Evolutionary conservation across 2,797 vertebrate species (phyloP), one percentile per base, ranked within the genome.

Genomic region (Masticophis lateralis): DNA sequence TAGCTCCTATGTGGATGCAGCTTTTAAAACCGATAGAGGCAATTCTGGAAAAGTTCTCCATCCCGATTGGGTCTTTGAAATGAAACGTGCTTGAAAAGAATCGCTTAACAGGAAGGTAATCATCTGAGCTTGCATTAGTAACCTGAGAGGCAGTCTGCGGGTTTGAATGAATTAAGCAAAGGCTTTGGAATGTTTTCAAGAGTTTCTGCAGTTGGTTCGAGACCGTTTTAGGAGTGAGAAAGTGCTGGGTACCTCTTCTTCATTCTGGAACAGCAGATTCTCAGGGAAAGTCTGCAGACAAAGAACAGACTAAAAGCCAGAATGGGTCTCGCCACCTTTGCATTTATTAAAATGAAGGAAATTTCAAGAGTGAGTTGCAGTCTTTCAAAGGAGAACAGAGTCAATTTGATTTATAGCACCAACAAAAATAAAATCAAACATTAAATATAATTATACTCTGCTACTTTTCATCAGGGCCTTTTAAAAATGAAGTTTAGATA

Each of bases 101-200:
- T 56, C 4, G 1, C 1, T 55, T 66, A 22, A 13, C 69, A 61
- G 55, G 53, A 37, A 55, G 74, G 27, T 59, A 61, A n/a, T 60
- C 27, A 1, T 12, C 53, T 66, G 0, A 37, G 86, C 74, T 83
- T 83, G 37, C 20, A 47, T 47, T 47, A 12, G 20, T 25, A 83
- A 83, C 4, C 37, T 1, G 9, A 47, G 37, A 83, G 10, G 74
- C 37, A 11, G 37, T 47, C 20, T 25, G 74, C 0, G 10, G 37
- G 8, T 83, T 83, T 83, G 74, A 83, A 47, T 83, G 43, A 83
- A 83, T 83, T 5, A 47, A 56, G 25, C 7, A 1, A 1, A 47
- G 6, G 32, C 22, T 32, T 25, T 66, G 0, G 4, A 4, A 27
- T 53, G 0, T 0, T 13, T 51, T 0, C 0, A 7, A 14, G 47